Base-by-base conservation (phyloP, 1,140 invertebrate genomes). In the Meloidogyne floridensis region DNA sequence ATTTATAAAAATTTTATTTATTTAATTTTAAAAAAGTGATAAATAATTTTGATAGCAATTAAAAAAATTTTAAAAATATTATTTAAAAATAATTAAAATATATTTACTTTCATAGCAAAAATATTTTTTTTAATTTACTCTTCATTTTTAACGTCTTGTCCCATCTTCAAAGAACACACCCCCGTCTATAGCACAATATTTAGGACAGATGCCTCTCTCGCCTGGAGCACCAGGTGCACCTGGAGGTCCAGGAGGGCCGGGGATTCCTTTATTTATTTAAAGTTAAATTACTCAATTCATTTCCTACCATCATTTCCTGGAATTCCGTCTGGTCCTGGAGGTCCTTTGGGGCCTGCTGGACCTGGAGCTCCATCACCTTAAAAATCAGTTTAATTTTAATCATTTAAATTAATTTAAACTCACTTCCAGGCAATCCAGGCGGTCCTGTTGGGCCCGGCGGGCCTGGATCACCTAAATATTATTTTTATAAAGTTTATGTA, bases 131-230 rank as follows among this genome's bases (percentile, higher is more conserved):
- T 32, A 32, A 32, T 32, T 32, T 32, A 32, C 32, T 32, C 32
- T 32, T 32, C 32, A 2, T 32, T 32, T 75, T 65, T 71, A 81
- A 20, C 80, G 73, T 70, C 80, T 81, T 70, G 85, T 86, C 72
- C 85, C 85, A 71, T 86, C 85, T 71, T 86, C 85, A 80, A 86
- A 86, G 85, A 86, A 86, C 32, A 86, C 85, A 43, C 85, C 85
- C 11, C 85, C 85, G 20, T 86, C 85, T 18, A 86, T 75, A 59
- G 85, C 85, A 65, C 85, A 86, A 53, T 86, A 86, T 76, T 87
- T 87, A 13, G 86, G 86, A 82, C 86, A 87, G 70, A 89, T 88
- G 43, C 86, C 47, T 47, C 47, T 47, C 47, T 47, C 47, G 4
- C 47, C 47, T 4, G 47, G 47, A 4, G 47, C 47, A 8, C 47